Evolutionary conservation across 2,113 vertebrate genomes (phyloP), one percentile per base, ranked within the genome.

Genomic region (Orientallactaga bullata): DNA sequence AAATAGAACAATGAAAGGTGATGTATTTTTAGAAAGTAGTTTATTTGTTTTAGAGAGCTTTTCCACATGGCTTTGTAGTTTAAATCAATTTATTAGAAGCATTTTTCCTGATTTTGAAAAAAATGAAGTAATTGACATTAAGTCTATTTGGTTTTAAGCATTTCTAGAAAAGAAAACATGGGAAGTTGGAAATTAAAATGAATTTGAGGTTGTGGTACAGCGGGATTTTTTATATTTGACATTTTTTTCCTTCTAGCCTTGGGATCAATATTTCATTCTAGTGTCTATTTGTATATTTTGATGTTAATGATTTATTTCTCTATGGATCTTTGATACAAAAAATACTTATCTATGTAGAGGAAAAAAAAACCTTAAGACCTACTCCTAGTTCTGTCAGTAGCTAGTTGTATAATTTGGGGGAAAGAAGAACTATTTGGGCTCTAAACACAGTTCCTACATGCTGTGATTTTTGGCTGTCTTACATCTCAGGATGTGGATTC

Each of bases 231-330:
- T 58, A 55, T 12, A 69, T 35, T 91, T 87, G 12, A 28, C 0
- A 15, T 55, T 55, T 74, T 21, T 47, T 10, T 23, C 1, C 1
- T 35, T 71, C 84, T 85, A 23, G 11, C 28, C n/a, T 86, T 76
- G 18, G 47, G 7, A 76, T 87, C 83, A 17, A 23, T 58, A 63
- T 80, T 76, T 86, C 61, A 87, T 65, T 72, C 93, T 17, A 61
- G 7, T 47, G 18, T 39, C 24, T 73, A 3, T 79, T 77, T 92
- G 11, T 28, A 89, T 81, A 76, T 91, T 96, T 89, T 87, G 17
- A 37, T 84, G 87, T 88, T 89, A 23, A 55, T 81, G 42, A 42
- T 89, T 79, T 90, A 82, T 89, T 87, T 90, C 83, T 85, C 28
- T 76, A 17, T 68, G n/a, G 10, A 1, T 91, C 51, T 84, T 91